phyloP scores from a whole-genome alignment of 2,113 vertebrate genomes.

The Pungitius pungitius region DNA sequence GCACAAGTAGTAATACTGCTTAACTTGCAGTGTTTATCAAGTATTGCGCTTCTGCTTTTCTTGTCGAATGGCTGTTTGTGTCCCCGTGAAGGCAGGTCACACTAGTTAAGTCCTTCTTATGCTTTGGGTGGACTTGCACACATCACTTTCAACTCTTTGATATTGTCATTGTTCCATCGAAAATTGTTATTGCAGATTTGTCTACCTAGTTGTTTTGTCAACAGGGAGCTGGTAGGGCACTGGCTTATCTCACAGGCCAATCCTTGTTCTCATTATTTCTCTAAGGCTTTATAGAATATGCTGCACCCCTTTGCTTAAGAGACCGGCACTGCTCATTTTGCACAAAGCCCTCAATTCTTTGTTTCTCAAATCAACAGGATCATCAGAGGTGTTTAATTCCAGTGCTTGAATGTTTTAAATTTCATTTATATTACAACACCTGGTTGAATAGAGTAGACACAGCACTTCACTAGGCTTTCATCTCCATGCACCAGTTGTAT shows the following conservation, averaged over 20 bases:
- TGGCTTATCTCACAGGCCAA: slow-evolving; percentile 18
- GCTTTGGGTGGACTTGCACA: neutral
- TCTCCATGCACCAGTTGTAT: neutral
- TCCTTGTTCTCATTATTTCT: slow-evolving; percentile 40
- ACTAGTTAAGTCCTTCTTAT: neutral
- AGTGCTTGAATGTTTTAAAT: slow-evolving; percentile 5
- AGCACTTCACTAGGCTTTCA: neutral
- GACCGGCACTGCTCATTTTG: slow-evolving; percentile 14
- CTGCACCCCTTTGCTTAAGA: neutral
- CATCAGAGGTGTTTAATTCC: neutral
- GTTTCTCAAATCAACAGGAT: slow-evolving; percentile 14
- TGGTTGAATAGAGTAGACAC: neutral
- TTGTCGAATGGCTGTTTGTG: neutral
- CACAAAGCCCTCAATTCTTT: slow-evolving; percentile 11
- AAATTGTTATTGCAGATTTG: slow-evolving; percentile 12
- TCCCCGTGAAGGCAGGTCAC: neutral
- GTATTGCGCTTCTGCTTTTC: neutral
- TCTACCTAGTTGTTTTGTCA: slow-evolving; percentile 12
- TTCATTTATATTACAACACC: neutral
- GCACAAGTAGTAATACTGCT: neutral
- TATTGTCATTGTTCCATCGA: neutral
- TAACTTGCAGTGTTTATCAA: neutral
- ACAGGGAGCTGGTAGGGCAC: neutral
- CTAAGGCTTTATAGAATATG: slow-evolving; percentile 22
- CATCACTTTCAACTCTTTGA: neutral